Evolutionary conservation across 2,888 invertebrate species (phyloP).

Genomic region (Tipula helvola): DNA sequence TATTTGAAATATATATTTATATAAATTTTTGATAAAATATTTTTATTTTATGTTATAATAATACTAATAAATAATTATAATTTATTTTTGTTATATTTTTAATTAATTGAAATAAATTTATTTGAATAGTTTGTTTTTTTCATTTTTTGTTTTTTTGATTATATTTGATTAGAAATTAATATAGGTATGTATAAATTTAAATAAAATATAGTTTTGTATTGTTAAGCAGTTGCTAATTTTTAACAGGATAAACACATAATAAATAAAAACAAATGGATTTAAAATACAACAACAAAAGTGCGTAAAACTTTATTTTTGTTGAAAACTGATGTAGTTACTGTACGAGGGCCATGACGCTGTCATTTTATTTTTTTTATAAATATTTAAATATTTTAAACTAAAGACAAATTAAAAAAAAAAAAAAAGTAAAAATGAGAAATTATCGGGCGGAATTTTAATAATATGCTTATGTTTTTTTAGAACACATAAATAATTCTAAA

Average conservation of each 20-base stretch:
- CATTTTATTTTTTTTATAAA: not conserved
- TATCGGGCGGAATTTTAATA: not conserved
- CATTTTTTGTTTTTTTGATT: not conserved
- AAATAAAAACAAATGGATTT: not conserved
- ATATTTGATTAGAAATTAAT: not conserved
- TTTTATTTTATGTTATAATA: not conserved
- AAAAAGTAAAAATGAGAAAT: not conserved
- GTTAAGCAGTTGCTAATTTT: not conserved
- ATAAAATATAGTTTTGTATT: not conserved
- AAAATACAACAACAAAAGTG: not conserved
- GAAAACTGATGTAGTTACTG: not conserved
- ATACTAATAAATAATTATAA: slow-evolving; percentile 4
- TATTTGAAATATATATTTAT: not conserved
- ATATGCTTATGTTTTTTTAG: not conserved
- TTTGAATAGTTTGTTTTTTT: not conserved
- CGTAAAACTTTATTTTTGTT: not conserved
- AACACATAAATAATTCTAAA: not conserved
- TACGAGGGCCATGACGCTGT: not conserved
- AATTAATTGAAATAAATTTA: not conserved
- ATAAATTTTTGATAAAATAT: not conserved
- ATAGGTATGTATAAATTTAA: not conserved
- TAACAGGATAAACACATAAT: not conserved
- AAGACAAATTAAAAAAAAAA: not conserved
- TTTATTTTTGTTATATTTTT: not conserved
- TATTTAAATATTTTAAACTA: not conserved